Conservation (phyloP, 2,888 invertebrate species). For the Clitarchus hookeri region DNA sequence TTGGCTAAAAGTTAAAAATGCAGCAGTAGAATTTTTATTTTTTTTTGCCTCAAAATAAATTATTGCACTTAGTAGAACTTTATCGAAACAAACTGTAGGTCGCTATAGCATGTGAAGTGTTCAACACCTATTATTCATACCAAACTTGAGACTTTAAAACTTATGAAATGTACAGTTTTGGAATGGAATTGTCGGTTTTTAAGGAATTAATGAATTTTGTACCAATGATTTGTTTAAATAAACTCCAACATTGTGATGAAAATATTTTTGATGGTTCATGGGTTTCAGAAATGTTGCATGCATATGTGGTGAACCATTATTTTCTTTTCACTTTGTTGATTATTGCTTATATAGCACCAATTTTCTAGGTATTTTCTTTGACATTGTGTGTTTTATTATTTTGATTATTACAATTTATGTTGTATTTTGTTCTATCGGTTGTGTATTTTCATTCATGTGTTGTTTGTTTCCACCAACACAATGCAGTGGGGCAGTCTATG, state of each 20-base stretch:
- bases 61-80: too few species aligned
- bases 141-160: background rate
- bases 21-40: too few species aligned
- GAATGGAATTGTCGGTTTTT: background rate
- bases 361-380: background rate
- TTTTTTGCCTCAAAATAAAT: too few species aligned
- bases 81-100: too few species aligned
- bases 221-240: background rate
- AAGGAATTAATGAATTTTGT: background rate
- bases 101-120: too few species aligned
- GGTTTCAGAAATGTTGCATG: background rate
- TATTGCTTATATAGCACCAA: background rate
- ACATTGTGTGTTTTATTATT: background rate
- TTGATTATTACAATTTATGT: background rate
- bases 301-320: background rate
- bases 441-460: background rate
- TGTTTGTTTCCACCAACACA: background rate
- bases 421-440: background rate
- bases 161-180: conserved; percentile 1
- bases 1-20: too few species aligned
- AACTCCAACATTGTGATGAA: background rate
- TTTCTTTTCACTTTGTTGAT: background rate
- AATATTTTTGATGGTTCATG: background rate
- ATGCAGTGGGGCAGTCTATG: conserved; percentile 59
- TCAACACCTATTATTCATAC: too few species aligned